These are phyloP conservation scores for Mythimna impura DNA, from an alignment of 2,888 invertebrate species.

Conservation along the genomic window DNA sequence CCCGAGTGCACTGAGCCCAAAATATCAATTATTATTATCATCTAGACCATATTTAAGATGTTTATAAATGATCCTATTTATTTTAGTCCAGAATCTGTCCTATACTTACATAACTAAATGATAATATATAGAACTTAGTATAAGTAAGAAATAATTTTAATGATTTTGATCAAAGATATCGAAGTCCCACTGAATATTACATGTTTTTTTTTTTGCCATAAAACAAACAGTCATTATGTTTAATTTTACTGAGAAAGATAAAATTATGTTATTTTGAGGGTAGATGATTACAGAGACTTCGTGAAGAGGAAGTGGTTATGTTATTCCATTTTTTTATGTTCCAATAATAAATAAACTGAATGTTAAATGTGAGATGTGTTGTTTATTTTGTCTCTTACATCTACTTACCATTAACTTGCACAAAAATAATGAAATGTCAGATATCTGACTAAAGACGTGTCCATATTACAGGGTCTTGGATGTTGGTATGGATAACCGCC, in stretches of 20 bases:
- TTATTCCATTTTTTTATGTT: constrained; percentile 78
- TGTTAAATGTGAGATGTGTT: constrained; percentile 52
- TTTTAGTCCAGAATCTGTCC: constrained; percentile 58
- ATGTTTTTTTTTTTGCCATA: constrained; percentile 59
- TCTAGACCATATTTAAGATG: constrained; percentile 41
- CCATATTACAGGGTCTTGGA: background rate
- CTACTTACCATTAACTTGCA: no score
- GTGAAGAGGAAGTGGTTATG: constrained; percentile 53
- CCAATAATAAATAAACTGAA: constrained; percentile 80
- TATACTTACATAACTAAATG: constrained; percentile 46
- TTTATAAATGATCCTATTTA: constrained; percentile 59
- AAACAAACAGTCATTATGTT: constrained; percentile 60
- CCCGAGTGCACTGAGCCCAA: constrained; percentile 44
- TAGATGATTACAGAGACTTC: constrained; percentile 30
- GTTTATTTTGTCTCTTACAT: constrained; percentile 8
- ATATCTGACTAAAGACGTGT: background rate
- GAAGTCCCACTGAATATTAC: constrained; percentile 40
- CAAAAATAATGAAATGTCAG: background rate
- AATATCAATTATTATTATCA: constrained; percentile 36
- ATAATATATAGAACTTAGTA: constrained; percentile 60
- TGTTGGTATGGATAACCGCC: background rate
- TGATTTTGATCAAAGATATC: constrained; percentile 28
- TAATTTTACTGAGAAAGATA: constrained; percentile 36
- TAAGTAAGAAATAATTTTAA: constrained; percentile 43
- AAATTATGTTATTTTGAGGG: constrained; percentile 52